These are phyloP conservation scores for Prochilodus magdalenae DNA, from an alignment of 2,113 vertebrate species.

Conservation along the genomic window DNA sequence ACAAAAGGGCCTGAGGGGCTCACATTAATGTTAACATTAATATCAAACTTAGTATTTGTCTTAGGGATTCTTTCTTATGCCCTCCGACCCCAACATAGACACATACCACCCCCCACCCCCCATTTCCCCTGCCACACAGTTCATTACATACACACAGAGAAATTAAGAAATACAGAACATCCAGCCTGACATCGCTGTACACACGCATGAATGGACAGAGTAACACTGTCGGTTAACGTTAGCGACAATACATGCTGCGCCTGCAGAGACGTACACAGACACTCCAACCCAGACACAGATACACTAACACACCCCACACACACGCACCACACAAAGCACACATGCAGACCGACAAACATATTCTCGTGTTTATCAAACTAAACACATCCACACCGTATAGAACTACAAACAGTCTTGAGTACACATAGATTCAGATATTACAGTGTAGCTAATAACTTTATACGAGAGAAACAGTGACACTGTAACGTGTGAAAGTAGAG, in stretches of 20 bases:
- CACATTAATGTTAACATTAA: not conserved
- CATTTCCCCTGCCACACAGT: conserved; percentile 25
- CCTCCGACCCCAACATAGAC: not conserved
- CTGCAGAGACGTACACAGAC: conserved; percentile 24
- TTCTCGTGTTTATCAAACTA: not conserved
- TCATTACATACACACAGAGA: conserved; percentile 51
- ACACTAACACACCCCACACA: conserved; percentile 33
- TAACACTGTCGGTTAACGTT: conserved; percentile 54
- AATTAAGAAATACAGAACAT: conserved; percentile 53
- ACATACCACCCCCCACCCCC: not conserved
- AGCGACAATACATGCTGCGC: conserved; percentile 32
- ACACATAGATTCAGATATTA: not conserved
- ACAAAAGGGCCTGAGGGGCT: not conserved
- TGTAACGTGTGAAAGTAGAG: not conserved
- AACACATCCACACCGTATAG: not conserved
- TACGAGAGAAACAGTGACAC: not conserved
- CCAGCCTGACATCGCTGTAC: conserved; percentile 48
- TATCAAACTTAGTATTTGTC: not conserved
- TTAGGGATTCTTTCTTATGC: not conserved
- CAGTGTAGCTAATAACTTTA: too few species aligned
- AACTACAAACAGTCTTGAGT: not conserved
- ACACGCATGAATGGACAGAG: conserved; percentile 56
- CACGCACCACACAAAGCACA: conserved; percentile 26
- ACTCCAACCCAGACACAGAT: conserved; percentile 28
- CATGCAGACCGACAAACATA: conserved; percentile 1